Percentiles rank a stretch among this genome's conserved stretches.
These are phyloP conservation scores for Pseudochromis fuscus DNA, from an alignment of 2,797 vertebrate genomes.

Conservation along the genomic window DNA sequence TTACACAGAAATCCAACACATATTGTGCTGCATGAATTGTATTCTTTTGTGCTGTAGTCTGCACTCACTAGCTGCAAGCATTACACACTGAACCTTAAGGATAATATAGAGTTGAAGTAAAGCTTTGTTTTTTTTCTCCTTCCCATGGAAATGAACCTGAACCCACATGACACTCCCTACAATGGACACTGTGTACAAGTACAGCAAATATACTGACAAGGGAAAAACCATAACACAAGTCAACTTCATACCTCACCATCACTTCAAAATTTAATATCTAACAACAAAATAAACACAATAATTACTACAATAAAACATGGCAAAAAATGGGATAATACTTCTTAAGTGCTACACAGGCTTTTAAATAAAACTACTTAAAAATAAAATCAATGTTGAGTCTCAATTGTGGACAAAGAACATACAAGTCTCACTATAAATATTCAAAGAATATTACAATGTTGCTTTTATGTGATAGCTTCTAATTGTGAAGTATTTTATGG, in stretches of 20 bases:
- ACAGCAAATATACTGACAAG: conserved; percentile 28
- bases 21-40: neutral
- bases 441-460: neutral
- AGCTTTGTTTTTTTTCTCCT: neutral
- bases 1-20: neutral
- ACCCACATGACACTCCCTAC: conserved; percentile 34
- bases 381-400: neutral
- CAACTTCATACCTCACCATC: neutral
- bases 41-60: conserved; percentile 7
- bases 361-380: neutral
- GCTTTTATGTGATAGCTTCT: neutral
- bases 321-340: neutral
- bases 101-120: conserved; percentile 3
- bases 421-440: neutral
- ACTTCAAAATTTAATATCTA: no score
- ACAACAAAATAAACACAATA: no score
- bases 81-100: neutral
- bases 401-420: neutral
- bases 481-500: neutral
- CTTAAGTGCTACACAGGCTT: neutral
- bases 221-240: conserved; percentile 7
- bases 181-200: conserved; percentile 12
- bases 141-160: conserved; percentile 30
- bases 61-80: neutral
- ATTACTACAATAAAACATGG: neutral